phyloP scores from a whole-genome alignment of 2,113 vertebrate species.

The Apeltes quadracus region DNA sequence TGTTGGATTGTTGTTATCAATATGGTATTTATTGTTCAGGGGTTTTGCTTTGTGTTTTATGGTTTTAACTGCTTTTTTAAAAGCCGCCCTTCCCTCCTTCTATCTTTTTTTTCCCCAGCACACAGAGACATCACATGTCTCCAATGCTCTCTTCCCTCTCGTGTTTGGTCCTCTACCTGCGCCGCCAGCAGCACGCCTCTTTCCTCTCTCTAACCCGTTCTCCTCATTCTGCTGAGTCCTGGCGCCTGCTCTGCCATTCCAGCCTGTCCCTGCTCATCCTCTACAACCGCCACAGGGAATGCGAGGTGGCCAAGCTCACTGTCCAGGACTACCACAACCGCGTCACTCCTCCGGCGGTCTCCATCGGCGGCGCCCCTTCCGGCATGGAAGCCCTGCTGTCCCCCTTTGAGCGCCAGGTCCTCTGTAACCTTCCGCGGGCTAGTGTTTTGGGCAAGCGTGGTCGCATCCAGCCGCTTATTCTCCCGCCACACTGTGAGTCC shows the following conservation, averaged over 20 bases:
- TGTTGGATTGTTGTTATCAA: slow-evolving; percentile 1
- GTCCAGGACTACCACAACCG: slow-evolving; percentile 79
- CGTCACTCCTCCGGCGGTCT: slow-evolving; percentile 12
- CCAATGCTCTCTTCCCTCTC: slow-evolving; percentile 82
- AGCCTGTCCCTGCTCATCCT: slow-evolving; percentile 83
- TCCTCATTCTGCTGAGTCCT: slow-evolving; percentile 78
- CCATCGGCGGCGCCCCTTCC: slow-evolving; percentile 31
- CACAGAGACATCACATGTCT: slow-evolving; percentile 76
- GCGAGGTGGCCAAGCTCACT: slow-evolving; percentile 82
- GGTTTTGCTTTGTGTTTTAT: neutral
- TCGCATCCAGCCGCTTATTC: slow-evolving; percentile 78
- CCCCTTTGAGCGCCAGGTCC: slow-evolving; percentile 79
- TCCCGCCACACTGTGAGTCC: slow-evolving; percentile 79
- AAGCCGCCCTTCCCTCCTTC: neutral
- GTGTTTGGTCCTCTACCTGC: slow-evolving; percentile 79
- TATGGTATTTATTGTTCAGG: neutral
- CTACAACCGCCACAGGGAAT: slow-evolving; percentile 83
- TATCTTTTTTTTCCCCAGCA: slow-evolving; percentile 40
- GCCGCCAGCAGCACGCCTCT: slow-evolving; percentile 79
- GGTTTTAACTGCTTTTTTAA: neutral
- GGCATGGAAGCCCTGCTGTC: slow-evolving; percentile 76
- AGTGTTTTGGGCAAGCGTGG: slow-evolving; percentile 80
- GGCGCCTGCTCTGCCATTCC: slow-evolving; percentile 83
- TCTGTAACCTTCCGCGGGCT: slow-evolving; percentile 76
- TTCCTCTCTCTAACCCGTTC: slow-evolving; percentile 78